Conservation (phyloP, 2,888 invertebrate species). For the Dusona sp. region DNA sequence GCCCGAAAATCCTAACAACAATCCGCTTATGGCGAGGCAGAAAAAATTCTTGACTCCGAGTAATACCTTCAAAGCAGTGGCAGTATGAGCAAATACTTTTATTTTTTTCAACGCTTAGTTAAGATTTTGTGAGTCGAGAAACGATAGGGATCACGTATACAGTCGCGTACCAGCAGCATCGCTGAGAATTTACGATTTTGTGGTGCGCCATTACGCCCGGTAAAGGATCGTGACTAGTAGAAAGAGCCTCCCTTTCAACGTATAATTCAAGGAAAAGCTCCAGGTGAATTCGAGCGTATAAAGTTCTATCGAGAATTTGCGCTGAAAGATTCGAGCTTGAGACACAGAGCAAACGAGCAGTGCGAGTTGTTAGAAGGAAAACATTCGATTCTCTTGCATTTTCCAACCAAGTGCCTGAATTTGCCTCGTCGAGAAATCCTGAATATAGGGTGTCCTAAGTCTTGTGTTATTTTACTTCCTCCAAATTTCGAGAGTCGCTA, state of each 20-base stretch:
- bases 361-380: background rate
- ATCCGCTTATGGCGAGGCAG: background rate
- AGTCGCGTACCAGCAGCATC: conserved; percentile 16
- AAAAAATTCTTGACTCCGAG: background rate
- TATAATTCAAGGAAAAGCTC: conserved; percentile 25
- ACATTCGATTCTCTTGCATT: background rate
- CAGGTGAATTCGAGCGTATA: conserved; percentile 45
- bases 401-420: background rate
- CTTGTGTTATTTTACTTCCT: background rate
- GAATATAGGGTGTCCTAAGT: background rate
- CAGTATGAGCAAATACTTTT: background rate
- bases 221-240: conserved; percentile 23
- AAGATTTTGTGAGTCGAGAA: conserved; percentile 2
- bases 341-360: conserved; percentile 13
- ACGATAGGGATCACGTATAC: conserved; percentile 33
- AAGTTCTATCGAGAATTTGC: conserved; percentile 32
- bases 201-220: conserved; percentile 30
- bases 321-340: conserved; percentile 39
- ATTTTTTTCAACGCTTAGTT: background rate
- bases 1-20: background rate
- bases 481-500: too few relatives aligned
- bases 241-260: background rate
- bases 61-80: background rate
- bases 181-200: conserved; percentile 40
- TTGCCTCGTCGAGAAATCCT: background rate